These are phyloP conservation scores for Mormyrus lacerda DNA, from an alignment of 2,113 vertebrate genomes.

Conservation along the genomic window DNA sequence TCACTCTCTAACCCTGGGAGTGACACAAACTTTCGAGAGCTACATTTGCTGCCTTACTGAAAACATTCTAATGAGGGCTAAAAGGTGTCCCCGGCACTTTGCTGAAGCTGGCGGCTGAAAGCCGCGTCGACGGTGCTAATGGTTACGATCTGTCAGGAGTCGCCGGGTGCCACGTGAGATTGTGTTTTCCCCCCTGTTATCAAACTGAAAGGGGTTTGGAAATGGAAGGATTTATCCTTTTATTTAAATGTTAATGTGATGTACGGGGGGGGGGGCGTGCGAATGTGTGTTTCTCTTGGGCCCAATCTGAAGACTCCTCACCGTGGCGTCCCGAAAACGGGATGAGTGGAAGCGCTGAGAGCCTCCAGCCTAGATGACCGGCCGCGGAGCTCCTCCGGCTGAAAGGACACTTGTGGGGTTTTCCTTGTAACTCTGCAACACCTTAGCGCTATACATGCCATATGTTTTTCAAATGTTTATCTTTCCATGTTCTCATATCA, in stretches of 20 bases:
- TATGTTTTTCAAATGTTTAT: neutral
- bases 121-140: conserved; percentile 53
- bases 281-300: conserved; percentile 26
- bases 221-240: conserved; percentile 42
- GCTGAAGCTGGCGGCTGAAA: conserved; percentile 44
- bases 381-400: neutral
- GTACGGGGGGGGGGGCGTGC: neutral
- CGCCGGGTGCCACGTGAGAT: conserved; percentile 50
- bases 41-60: conserved; percentile 53
- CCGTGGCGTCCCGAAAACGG: conserved; percentile 25
- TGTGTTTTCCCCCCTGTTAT: conserved; percentile 37
- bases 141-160: conserved; percentile 51
- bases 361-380: neutral
- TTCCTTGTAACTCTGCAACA: neutral
- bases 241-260: conserved; percentile 46
- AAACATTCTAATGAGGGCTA: conserved; percentile 63
- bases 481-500: neutral
- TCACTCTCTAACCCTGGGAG: conserved; percentile 63
- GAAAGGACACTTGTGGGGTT: neutral
- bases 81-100: conserved; percentile 59
- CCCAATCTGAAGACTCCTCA: conserved; percentile 24
- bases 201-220: conserved; percentile 44
- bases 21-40: conserved; percentile 63
- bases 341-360: neutral
- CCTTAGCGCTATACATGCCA: neutral